Base-by-base conservation (phyloP, 2,888 invertebrate species). In the Nephrocerus scutellatus region DNA sequence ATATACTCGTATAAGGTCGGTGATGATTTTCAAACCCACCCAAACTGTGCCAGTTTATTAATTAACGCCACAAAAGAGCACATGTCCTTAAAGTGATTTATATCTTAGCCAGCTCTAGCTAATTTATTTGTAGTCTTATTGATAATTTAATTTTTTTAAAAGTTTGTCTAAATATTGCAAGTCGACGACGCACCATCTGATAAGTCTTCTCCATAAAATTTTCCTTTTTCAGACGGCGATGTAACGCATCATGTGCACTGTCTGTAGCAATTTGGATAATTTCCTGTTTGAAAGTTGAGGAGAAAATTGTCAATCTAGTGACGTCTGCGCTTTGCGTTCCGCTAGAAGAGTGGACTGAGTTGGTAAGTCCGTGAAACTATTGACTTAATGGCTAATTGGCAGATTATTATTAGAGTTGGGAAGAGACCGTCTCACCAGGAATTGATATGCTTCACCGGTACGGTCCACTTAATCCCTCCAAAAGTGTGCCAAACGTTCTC, bases 371-470 rank as follows among this genome's bases (percentile, higher is more conserved):
- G 2, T 10, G n/a, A 23, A 16, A 28, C 21, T 20, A 20, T 13
- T n/a, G n/a, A n/a, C n/a, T n/a, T n/a, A n/a, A n/a, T n/a, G n/a
- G 15, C 6, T 22, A 21, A 15, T 29, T 12, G 30, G 16, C n/a
- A 4, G 9, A 18, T 38, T 15, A 14, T n/a, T n/a, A n/a, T n/a
- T n/a, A 68, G 69, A 65, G 59, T 39, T 68, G 68, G 70, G 68
- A 68, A 43, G 63, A 68, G 45, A 59, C 63, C 6, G 57, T 65
- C 54, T 60, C 64, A 7, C 61, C 66, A 4, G 63, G 63, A 31
- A 57, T 70, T 23, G 65, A 66, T 45, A 62, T 66, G 61, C 51
- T 68, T 18, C 62, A 62, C 42, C 65, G 65, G 41, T 60, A 63
- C 40, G 67, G 64, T 1, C 63, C 66, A 4, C 46, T 68, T 3